Base-by-base conservation (phyloP, 2,113 vertebrate genomes). In the Pluvialis apricaria region DNA sequence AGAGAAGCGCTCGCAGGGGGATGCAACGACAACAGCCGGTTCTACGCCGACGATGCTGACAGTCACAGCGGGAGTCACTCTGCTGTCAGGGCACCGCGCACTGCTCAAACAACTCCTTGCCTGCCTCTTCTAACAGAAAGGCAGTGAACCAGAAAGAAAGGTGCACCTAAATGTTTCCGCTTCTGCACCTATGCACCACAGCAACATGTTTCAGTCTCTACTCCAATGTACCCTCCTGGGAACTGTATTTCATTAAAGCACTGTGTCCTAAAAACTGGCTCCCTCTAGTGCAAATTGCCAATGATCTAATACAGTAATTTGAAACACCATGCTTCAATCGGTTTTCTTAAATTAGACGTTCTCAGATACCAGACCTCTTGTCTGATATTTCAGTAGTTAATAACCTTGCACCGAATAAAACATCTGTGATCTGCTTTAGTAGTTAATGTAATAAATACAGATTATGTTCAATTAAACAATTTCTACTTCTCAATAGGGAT, bases 281-380 rank as follows among this genome's bases (percentile, higher is more conserved):
- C 79, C 70, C 66, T 93, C 94, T 92, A 93, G 85, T 52, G 78
- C 66, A 62, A 66, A 78, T 2, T 55, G n/a, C 25, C 88, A 75
- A 34, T 64, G 51, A 77, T 42, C 61, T 24, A 61, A 54, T 9
- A 10, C 8, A 17, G 32, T 4, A 5, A n/a, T 18, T 18, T 6
- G 5, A 62, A 79, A 22, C 25, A n/a, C 10, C 36, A 21, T 9
- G 24, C 16, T 91, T 71, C 51, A 61, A 25, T 7, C 6, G 31
- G 12, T 42, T 81, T 25, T 22, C 57, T 75, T 49, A 65, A 34
- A 79, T 75, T 9, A 40, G 8, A 1, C 57, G 40, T 52, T 61
- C 47, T 44, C 31, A 40, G 25, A 25, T 18, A 54, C 19, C 72
- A 86, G 68, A 31, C 8, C 8, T 65, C 81, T 49, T 19, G 6